Conservation (phyloP, 2,113 vertebrate genomes). For the Sciurus niger region DNA sequence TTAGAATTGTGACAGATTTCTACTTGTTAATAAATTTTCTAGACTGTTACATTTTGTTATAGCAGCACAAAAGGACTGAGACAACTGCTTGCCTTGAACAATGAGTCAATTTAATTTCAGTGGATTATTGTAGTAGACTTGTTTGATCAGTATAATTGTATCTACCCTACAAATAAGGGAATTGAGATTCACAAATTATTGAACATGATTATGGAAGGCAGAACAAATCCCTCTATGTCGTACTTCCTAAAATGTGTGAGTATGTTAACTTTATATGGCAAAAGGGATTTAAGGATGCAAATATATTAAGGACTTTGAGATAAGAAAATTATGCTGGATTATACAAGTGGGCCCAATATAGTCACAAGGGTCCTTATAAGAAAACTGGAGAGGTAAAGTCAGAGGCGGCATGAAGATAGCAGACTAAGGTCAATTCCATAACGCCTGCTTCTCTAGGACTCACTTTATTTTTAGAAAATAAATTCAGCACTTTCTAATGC, state of each 20-base stretch:
- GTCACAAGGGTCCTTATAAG: not conserved
- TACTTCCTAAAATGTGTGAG: not conserved
- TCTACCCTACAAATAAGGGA: constrained; percentile 26
- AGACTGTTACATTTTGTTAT: not conserved
- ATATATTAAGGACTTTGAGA: constrained; percentile 40
- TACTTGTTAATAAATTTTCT: not conserved
- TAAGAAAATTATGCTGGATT: not conserved
- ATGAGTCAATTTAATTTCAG: not conserved
- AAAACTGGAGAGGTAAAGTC: not conserved
- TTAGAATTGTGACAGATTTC: not conserved
- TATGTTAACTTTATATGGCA: not conserved
- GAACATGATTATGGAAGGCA: not conserved
- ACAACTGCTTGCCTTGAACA: not conserved
- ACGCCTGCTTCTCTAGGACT: not conserved
- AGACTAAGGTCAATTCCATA: not conserved
- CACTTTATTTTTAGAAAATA: constrained; percentile 45
- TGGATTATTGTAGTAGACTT: constrained; percentile 28
- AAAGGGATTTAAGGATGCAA: not conserved
- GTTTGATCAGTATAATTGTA: constrained; percentile 22
- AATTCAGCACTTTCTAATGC: constrained; percentile 11
- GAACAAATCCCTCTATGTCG: not conserved
- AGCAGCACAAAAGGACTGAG: not conserved
- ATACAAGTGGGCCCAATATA: not conserved
- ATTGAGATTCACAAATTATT: not conserved
- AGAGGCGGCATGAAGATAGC: not conserved